Conservation (phyloP, 2,888 invertebrate genomes). For the Andrena minutula region DNA sequence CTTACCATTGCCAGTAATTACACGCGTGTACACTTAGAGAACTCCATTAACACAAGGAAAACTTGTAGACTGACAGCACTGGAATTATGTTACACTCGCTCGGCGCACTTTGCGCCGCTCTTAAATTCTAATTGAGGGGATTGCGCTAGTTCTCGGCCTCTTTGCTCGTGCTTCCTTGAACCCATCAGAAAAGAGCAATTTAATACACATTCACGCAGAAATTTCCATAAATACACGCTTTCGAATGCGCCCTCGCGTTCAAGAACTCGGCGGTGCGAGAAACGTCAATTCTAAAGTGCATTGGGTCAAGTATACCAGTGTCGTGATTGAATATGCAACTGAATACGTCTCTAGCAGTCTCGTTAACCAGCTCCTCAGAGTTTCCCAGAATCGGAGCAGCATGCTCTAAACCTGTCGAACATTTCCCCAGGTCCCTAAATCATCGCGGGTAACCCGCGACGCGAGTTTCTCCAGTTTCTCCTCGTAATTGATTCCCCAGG, state of each 20-base stretch:
- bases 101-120: constrained; percentile 12
- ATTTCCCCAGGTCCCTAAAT: constrained; percentile 12
- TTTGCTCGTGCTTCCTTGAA: neutral
- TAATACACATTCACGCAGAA: too few species aligned
- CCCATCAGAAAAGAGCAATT: too few species aligned
- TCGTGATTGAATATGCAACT: too few species aligned
- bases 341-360: too few species aligned
- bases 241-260: too few species aligned
- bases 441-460: constrained; percentile 19
- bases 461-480: constrained; percentile 15
- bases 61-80: constrained; percentile 20
- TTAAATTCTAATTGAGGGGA: neutral
- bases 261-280: too few species aligned
- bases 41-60: constrained; percentile 32
- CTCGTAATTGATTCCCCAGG: constrained; percentile 47
- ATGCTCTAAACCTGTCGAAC: neutral
- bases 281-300: too few species aligned
- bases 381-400: neutral
- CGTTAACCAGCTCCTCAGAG: neutral
- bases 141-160: neutral
- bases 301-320: too few species aligned
- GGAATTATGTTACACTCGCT: constrained; percentile 22
- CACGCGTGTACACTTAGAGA: constrained; percentile 20
- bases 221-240: too few species aligned
- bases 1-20: constrained; percentile 61